Evolutionary conservation across 1,140 invertebrate genomes (phyloP), one percentile per base, ranked within the genome.

Genomic region (Galendromus occidentalis): DNA sequence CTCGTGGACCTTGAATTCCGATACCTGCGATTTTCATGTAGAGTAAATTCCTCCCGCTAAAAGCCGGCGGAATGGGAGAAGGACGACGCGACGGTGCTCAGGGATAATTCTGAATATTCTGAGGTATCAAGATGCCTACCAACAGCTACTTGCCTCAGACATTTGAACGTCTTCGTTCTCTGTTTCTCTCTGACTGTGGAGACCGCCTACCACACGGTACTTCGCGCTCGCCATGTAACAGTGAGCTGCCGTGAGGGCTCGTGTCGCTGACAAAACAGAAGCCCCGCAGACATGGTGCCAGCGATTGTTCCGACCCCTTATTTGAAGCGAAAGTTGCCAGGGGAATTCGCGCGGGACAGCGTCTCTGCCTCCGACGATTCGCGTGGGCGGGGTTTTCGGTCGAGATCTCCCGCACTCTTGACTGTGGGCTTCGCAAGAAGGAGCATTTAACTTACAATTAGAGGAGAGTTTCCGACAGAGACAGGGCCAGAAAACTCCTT

Each of bases 311-410:
- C 22, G 14, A 9, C 51, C 9, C 14, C 17, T 25, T 22, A 59
- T 22, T 33, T 59, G 51, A 17, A 67, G 28, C 42, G 64, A 47
- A 39, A 70, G 70, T 65, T 71, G 70, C 67, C 66, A 70, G 18
- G 72, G 72, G 67, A 72, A 71, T 66, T 72, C 71, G 29, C 71
- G 69, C 7, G 66, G 63, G n/a, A 68, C 7, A 9, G 71, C 71
- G 64, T 67, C 47, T n/a, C 64, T 14, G 9, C 73, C 73, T 12
- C 72, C 72, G 20, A 73, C 71, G 47, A 73, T 72, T 25, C 51
- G 51, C 9, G 51, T 59, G 12, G 51, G 25, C 51, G 51, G 33
- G 2, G 51, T 17, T 9, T 25, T 29, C 20, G 51, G 17, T 25
- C 51, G 25, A 17, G 51, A 59, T 9, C 51, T 17, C 4, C 51